phyloP scores from a whole-genome alignment of 2,113 vertebrate species.

The Sula dactylatra region DNA sequence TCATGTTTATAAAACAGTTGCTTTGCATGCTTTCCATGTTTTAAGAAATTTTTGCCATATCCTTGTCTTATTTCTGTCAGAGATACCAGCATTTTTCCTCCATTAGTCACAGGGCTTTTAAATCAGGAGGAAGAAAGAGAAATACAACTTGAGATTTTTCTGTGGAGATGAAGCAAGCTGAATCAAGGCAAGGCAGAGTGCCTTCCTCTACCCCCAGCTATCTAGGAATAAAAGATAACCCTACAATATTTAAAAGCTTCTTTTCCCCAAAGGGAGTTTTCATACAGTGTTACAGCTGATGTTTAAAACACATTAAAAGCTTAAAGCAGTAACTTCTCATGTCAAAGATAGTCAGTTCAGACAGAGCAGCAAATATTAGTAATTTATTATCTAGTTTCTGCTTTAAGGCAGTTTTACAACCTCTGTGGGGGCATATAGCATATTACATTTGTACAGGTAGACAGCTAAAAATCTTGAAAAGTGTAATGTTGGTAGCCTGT shows the following conservation, averaged over 20 bases:
- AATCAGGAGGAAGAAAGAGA: background rate
- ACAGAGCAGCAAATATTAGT: background rate
- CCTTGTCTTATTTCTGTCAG: background rate
- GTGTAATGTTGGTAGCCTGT: background rate
- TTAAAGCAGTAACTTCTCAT: background rate
- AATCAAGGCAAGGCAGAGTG: background rate
- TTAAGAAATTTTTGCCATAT: background rate
- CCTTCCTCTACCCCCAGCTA: background rate
- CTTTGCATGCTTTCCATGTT: background rate
- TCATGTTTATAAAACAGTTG: background rate
- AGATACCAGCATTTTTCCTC: background rate
- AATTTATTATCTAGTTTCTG: background rate
- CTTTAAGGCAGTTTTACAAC: background rate
- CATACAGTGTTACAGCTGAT: background rate
- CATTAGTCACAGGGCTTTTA: background rate
- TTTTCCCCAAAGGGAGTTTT: background rate
- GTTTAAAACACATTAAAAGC: background rate
- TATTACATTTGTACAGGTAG: background rate
- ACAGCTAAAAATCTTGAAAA: background rate
- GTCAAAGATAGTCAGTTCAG: background rate
- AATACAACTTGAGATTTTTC: background rate
- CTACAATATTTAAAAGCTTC: background rate
- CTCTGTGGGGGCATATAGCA: accelerated
- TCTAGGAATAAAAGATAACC: background rate
- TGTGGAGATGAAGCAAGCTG: background rate